phyloP scores from a whole-genome alignment of 2,888 invertebrate species.

The Drosophila demipolita region DNA sequence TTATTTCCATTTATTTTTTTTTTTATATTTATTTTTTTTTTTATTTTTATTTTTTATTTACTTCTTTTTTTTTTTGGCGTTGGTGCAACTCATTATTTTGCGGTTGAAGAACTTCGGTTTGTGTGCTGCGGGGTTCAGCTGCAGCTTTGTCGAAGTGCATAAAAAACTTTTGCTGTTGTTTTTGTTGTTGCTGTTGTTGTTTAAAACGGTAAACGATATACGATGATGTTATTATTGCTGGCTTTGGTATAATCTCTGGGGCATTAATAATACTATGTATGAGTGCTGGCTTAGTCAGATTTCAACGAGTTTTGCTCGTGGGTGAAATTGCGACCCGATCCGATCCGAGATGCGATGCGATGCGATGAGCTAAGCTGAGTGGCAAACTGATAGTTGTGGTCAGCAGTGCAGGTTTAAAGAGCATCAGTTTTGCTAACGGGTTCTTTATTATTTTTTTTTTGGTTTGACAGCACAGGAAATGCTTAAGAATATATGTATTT shows the following conservation, averaged over 20 bases:
- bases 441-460: conserved; percentile 4
- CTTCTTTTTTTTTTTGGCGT: conserved; percentile 31
- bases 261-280: conserved; percentile 55
- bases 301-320: conserved; percentile 56
- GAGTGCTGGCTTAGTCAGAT: conserved; percentile 54
- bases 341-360: conserved; percentile 15
- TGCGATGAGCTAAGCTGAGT: conserved; percentile 36
- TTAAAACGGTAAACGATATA: conserved; percentile 72
- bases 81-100: conserved; percentile 76
- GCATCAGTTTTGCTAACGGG: conserved; percentile 36
- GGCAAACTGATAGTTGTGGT: conserved; percentile 41
- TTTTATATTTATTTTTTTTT: conserved; percentile 16
- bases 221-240: conserved; percentile 20
- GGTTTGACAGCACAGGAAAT: conserved; percentile 30
- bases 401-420: conserved; percentile 20
- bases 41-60: conserved; percentile 8
- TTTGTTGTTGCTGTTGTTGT: conserved; percentile 6
- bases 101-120: conserved; percentile 69
- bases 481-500: conserved; percentile 1
- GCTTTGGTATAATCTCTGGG: conserved; percentile 59
- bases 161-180: conserved; percentile 55
- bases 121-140: conserved; percentile 40
- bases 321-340: conserved; percentile 35
- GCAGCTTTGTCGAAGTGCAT: conserved; percentile 70
- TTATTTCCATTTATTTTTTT: conserved; percentile 21